These are phyloP conservation scores for Scomber scombrus DNA, from an alignment of 2,113 vertebrate species.

Conservation along the genomic window DNA sequence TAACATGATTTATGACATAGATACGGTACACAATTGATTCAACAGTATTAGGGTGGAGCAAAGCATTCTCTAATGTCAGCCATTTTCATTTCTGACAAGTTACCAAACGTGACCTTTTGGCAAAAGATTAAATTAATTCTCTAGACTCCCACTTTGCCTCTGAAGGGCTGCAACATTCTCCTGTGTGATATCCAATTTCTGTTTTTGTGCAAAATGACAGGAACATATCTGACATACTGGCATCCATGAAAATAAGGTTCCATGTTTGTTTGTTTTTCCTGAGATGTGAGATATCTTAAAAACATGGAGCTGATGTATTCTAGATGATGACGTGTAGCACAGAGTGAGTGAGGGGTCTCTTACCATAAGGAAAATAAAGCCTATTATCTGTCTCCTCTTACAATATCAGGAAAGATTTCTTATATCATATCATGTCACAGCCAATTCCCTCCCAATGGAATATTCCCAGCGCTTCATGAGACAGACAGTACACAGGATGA, in stretches of 20 bases:
- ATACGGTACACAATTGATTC: constrained; percentile 33
- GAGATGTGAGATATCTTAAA: constrained; percentile 24
- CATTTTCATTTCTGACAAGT: constrained; percentile 75
- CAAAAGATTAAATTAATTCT: constrained; percentile 71
- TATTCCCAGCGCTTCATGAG: constrained; percentile 44
- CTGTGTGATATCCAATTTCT: constrained; percentile 62
- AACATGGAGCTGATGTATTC: constrained; percentile 25
- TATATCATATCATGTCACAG: constrained; percentile 30
- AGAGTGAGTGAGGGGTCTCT: background rate
- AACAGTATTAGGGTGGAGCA: constrained; percentile 29
- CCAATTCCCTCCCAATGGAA: constrained; percentile 46
- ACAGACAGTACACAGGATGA: constrained; percentile 55
- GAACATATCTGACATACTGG: constrained; percentile 49
- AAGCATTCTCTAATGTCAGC: constrained; percentile 59
- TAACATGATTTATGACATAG: constrained; percentile 49
- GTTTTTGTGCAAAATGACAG: constrained; percentile 51
- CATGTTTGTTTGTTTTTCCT: constrained; percentile 29
- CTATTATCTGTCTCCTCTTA: constrained; percentile 32
- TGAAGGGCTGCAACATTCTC: constrained; percentile 46
- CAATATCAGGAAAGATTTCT: constrained; percentile 23
- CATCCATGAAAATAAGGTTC: constrained; percentile 13
- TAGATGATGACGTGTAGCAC: background rate
- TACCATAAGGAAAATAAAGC: constrained; percentile 18
- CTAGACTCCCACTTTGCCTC: constrained; percentile 39
- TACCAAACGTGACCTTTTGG: constrained; percentile 81